phyloP scores from a whole-genome alignment of 2,888 invertebrate genomes.

The Hypomecis atomaria region DNA sequence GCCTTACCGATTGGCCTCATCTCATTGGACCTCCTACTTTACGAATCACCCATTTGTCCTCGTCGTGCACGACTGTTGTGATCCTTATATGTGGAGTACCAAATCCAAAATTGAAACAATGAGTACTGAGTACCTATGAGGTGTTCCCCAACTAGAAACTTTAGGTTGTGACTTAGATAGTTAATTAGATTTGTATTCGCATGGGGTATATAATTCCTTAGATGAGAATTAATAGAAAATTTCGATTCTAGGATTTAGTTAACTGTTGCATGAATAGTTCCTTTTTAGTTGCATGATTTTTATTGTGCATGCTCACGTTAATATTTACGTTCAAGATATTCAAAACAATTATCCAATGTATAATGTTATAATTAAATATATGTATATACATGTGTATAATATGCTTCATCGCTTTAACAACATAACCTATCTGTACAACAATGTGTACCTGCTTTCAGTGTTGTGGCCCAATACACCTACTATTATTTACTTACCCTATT shows the following conservation, averaged over 20 bases:
- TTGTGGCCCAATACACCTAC: conserved; percentile 26
- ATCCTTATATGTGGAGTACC: conserved; percentile 46
- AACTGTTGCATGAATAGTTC: conserved; percentile 38
- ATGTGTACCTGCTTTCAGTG: conserved; percentile 39
- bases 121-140: conserved; percentile 73
- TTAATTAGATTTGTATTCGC: conserved; percentile 55
- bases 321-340: conserved; percentile 5
- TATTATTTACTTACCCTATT: not conserved
- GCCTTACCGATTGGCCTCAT: conserved; percentile 54
- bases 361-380: conserved; percentile 11
- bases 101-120: conserved; percentile 67
- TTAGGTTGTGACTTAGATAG: conserved; percentile 58
- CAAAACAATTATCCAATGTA: not conserved
- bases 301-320: conserved; percentile 20
- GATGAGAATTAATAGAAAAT: conserved; percentile 37
- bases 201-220: conserved; percentile 57
- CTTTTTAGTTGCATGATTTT: conserved; percentile 30
- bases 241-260: conserved; percentile 30
- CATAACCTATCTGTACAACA: conserved; percentile 29
- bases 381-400: conserved; percentile 23
- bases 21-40: conserved; percentile 50
- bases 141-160: conserved; percentile 64
- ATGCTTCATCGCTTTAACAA: conserved; percentile 34
- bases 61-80: conserved; percentile 66
- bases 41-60: conserved; percentile 53